Percentiles rank a stretch among this genome's conserved stretches.
These are phyloP conservation scores for Molothrus aeneus DNA, from an alignment of 2,797 vertebrate genomes.

Conservation along the genomic window DNA sequence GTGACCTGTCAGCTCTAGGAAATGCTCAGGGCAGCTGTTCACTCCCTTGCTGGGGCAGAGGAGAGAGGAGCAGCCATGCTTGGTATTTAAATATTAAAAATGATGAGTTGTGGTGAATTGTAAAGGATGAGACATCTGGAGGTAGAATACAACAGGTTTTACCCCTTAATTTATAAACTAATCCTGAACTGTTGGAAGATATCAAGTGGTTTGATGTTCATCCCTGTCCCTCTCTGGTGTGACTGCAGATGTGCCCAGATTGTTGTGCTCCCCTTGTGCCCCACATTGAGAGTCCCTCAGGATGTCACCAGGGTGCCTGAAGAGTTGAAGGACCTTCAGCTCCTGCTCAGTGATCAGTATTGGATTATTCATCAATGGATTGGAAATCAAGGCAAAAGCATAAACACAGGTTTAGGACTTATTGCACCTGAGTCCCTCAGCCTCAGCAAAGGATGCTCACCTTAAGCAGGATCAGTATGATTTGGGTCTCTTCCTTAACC, in stretches of 20 bases:
- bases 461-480: background rate
- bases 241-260: background rate
- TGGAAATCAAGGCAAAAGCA: background rate
- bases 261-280: fast-evolving
- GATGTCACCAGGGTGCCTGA: background rate
- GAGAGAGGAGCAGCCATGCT: background rate
- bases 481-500: background rate
- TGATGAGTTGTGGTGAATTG: background rate
- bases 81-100: background rate
- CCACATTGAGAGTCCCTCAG: fast-evolving
- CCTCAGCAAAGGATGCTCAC: background rate
- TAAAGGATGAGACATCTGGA: background rate
- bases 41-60: background rate
- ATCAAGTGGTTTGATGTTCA: background rate
- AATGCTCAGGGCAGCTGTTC: background rate
- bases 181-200: background rate
- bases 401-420: background rate
- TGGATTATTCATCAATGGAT: background rate
- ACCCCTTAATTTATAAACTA: background rate
- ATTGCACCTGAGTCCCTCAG: fast-evolving
- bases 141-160: background rate
- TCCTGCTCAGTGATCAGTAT: background rate
- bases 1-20: background rate
- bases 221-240: fast-evolving
- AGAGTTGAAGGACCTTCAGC: background rate